Evolutionary conservation across 2,797 vertebrate genomes (phyloP).

Genomic region (Halcyon chelicuti): DNA sequence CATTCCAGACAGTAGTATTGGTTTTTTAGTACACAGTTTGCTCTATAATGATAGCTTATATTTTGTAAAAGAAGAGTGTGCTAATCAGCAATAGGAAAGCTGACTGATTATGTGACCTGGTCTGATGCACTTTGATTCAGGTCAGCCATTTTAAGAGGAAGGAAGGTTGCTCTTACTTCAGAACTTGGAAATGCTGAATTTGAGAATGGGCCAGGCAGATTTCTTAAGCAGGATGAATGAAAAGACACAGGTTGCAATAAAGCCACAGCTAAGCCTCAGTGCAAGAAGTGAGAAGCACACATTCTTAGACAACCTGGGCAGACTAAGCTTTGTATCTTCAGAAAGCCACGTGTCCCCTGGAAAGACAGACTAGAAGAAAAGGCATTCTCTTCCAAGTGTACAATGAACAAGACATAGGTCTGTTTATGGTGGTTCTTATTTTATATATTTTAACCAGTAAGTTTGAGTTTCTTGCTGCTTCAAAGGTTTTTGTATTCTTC

Average conservation of each 20-base stretch:
- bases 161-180: not conserved
- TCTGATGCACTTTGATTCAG: not conserved
- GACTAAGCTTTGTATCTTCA: not conserved
- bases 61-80: not conserved
- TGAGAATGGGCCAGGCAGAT: not conserved
- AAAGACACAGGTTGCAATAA: not conserved
- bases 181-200: not conserved
- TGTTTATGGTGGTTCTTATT: not conserved
- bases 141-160: not conserved
- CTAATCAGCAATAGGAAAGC: not conserved
- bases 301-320: not conserved
- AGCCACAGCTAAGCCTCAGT: not conserved
- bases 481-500: not conserved
- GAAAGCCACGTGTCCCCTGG: not conserved
- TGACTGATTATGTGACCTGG: not conserved
- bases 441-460: not conserved
- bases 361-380: not conserved
- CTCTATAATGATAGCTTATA: not conserved
- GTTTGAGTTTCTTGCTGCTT: not conserved
- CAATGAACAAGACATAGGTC: not conserved
- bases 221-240: not conserved
- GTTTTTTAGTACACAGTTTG: not conserved
- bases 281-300: not conserved
- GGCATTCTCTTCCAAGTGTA: not conserved
- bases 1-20: not conserved